Evolutionary conservation across 2,797 vertebrate species (phyloP), one percentile per base, ranked within the genome.

Genomic region (Myotis pilosus): DNA sequence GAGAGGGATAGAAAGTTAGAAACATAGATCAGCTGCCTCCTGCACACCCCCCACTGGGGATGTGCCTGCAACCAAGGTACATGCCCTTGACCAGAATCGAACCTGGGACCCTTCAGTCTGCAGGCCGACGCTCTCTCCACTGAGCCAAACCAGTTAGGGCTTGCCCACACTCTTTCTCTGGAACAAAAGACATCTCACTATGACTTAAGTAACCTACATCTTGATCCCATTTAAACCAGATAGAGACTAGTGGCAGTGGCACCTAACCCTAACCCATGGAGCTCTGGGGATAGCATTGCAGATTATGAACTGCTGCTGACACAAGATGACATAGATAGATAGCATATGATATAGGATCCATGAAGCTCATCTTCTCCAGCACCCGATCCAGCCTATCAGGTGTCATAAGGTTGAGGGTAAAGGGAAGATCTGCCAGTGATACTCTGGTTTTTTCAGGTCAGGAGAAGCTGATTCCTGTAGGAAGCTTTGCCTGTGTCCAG

Each of bases 351-450:
- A 90, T 1, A 86, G 57, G n/a, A 66, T 93, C 85, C 49, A 33
- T 23, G 47, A 72, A 64, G 55, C 62, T 97, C 84, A 41, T 92
- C 51, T 88, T 93, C 87, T 93, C 92, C 28, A 93, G 38, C 64
- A 95, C 28, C 30, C 15, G 78, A 96, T 94, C 85, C 22, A 86
- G 36, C 82, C 85, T 94, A 95, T 96, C 87, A 57, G 28, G 80
- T 93, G 85, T 90, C 90, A 82, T 89, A 84, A 93, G 57, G 51
- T 33, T 53, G 55, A 89, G 51, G 60, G 30, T 75, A 81, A 94
- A 94, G 72, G 69, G 25, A 74, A 85, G 64, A 74, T 68, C 49
- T 87, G 78, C 30, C 62, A 89, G 17, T 55, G 89, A 95, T 92
- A 91, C 9, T 6, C 33, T 12, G 19, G 0, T 75, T 38, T 95